Percentiles rank a stretch among this genome's conserved stretches.
These are phyloP conservation scores for Callipepla californica DNA, from an alignment of 2,113 vertebrate species.

Conservation along the genomic window DNA sequence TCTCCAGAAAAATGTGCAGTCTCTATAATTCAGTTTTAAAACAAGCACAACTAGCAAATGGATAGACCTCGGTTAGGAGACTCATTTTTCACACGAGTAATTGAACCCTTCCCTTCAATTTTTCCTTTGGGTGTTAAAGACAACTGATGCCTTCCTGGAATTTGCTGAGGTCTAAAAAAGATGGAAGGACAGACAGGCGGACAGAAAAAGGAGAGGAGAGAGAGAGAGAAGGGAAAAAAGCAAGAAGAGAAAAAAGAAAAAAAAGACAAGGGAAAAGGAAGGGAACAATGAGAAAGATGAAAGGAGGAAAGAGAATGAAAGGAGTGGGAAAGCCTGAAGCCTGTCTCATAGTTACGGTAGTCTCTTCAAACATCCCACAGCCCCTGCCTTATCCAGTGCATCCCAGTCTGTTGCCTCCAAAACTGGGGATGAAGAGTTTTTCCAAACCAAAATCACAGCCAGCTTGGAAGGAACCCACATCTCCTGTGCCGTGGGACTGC, in stretches of 20 bases:
- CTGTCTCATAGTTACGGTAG: not conserved
- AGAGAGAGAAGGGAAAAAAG: not conserved
- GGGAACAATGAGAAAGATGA: not conserved
- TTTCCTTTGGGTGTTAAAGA: constrained; percentile 78
- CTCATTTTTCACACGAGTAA: constrained; percentile 81
- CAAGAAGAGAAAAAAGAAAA: not conserved
- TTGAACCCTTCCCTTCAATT: constrained; percentile 79
- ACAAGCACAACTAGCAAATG: constrained; percentile 70
- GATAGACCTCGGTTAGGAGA: constrained; percentile 71
- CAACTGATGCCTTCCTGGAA: constrained; percentile 77
- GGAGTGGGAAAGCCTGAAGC: not conserved
- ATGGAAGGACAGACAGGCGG: not conserved
- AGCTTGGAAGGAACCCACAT: not conserved
- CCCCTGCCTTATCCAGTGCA: not conserved
- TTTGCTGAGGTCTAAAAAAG: constrained; percentile 46
- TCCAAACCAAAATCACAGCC: not conserved
- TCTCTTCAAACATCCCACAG: not conserved
- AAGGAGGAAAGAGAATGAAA: not conserved
- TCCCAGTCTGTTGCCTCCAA: fast-evolving
- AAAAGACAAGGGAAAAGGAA: not conserved
- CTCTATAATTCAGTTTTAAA: constrained; percentile 83
- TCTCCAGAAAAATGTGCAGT: constrained; percentile 75
- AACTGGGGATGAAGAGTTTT: not conserved
- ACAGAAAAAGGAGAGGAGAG: not conserved
- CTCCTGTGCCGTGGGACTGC: not conserved